These are phyloP conservation scores for Catajapyx aquilonaris DNA, from an alignment of 1,140 invertebrate genomes.

Conservation along the genomic window DNA sequence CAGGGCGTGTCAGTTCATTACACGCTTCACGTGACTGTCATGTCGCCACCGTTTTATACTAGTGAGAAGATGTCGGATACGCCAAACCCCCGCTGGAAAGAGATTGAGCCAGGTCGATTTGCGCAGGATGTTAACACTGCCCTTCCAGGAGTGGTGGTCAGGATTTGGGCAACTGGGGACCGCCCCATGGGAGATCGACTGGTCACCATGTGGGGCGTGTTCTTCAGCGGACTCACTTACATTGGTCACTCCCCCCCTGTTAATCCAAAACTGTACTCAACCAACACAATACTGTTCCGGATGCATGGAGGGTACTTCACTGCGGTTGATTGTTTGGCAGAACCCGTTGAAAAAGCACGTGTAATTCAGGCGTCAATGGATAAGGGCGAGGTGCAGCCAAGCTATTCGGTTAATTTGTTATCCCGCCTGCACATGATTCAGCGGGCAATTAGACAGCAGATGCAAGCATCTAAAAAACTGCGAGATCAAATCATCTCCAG, in stretches of 20 bases:
- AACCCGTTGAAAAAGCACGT: constrained; percentile 23
- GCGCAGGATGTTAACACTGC: constrained; percentile 17
- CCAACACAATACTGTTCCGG: constrained; percentile 67
- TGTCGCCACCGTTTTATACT: constrained; percentile 67
- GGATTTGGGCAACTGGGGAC: constrained; percentile 28
- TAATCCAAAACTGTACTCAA: constrained; percentile 42
- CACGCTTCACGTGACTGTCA: constrained; percentile 52
- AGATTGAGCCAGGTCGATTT: constrained; percentile 29
- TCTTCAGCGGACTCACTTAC: constrained; percentile 57
- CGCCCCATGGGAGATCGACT: constrained; percentile 20
- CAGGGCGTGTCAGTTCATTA: constrained; percentile 28
- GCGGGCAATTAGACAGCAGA: constrained; percentile 31
- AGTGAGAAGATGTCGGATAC: constrained; percentile 57
- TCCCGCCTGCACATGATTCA: constrained; percentile 31
- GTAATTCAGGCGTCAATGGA: constrained; percentile 23
- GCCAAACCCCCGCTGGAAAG: constrained; percentile 50
- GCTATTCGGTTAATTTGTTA: constrained; percentile 52
- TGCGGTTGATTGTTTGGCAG: constrained; percentile 18
- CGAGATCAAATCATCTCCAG: constrained; percentile 27
- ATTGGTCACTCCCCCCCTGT: constrained; percentile 49
- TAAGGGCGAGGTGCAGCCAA: constrained; percentile 35
- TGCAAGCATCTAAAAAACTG: constrained; percentile 26
- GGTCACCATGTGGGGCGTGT: constrained; percentile 61
- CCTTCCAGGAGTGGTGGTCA: constrained; percentile 26
- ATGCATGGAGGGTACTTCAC: constrained; percentile 71